Percentiles rank a stretch among this genome's conserved stretches.
phyloP scores from a whole-genome alignment of 2,113 vertebrate species.

The Ia io region DNA sequence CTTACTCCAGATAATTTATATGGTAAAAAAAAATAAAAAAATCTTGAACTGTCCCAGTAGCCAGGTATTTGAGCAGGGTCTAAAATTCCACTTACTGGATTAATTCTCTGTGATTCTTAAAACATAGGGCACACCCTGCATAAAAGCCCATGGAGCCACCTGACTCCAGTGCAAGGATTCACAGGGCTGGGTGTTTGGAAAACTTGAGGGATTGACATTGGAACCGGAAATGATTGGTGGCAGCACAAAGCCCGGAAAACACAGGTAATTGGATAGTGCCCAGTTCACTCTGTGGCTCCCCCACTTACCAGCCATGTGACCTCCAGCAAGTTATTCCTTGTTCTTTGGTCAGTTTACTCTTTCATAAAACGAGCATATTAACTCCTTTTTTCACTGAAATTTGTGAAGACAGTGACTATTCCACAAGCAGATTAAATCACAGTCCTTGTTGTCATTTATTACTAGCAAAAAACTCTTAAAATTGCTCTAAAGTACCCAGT shows the following conservation, averaged over 20 bases:
- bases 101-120: background rate
- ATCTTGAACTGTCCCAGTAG: background rate
- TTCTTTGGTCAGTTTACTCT: background rate
- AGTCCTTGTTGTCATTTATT: background rate
- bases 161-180: background rate
- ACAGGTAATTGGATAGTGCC: background rate
- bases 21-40: background rate
- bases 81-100: background rate
- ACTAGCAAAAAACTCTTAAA: background rate
- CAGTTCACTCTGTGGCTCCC: background rate
- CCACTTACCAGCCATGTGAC: background rate
- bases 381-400: background rate
- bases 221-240: fast-evolving
- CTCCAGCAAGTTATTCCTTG: background rate
- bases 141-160: fast-evolving
- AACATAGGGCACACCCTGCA: background rate
- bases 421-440: background rate
- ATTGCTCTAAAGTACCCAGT: background rate
- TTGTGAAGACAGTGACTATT: background rate
- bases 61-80: background rate
- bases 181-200: background rate
- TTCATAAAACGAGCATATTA: background rate
- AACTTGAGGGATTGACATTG: background rate
- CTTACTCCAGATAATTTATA: background rate
- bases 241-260: background rate